Base-by-base conservation (phyloP, 2,113 vertebrate genomes). In the Apteryx owenii region DNA sequence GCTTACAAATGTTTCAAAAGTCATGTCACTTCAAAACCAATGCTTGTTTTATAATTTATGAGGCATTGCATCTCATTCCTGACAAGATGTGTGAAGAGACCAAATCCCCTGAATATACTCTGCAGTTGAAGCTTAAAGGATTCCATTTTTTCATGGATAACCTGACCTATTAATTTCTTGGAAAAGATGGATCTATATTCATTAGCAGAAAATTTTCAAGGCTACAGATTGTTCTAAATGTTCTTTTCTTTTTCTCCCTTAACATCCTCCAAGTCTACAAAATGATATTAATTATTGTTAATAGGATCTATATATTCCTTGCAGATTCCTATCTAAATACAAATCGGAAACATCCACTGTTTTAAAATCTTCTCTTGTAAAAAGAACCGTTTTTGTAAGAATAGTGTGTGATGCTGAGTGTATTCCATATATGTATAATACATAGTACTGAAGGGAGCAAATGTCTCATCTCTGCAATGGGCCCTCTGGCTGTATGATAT, bases 41-140 rank as follows among this genome's bases (percentile, higher is more conserved):
- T 64, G 8, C 23, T 90, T 94, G 7, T 81, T 97, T 96, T 95
- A 88, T 94, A 95, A 97, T 96, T 97, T 95, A 97, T 95, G 25
- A 89, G 58, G 23, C 29, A 81, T 88, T 95, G 16, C 4, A 81
- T 94, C 31, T 94, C 75, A 93, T 95, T 89, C 56, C 71, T 94
- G 29, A 92, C 56, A 96, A 88, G 42, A 73, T 87, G 38, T 11
- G n/a, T 88, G 44, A 96, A 96, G 26, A 56, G 42, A 78, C 10
- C 3, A 93, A 95, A 95, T 72, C 16, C 5, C 69, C 76, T 83
- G 53, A 92, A 95, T 83, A 69, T 81, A 85, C 88, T 96, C 81
- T 91, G 42, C 36, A 64, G 7, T 28, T 91, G 65, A 58, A 95
- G 46, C 22, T 86, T 61, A 91, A 90, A 85, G 33, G 17, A 50